These are phyloP conservation scores for Dynastes tityus DNA, from an alignment of 2,888 invertebrate genomes.

Conservation along the genomic window DNA sequence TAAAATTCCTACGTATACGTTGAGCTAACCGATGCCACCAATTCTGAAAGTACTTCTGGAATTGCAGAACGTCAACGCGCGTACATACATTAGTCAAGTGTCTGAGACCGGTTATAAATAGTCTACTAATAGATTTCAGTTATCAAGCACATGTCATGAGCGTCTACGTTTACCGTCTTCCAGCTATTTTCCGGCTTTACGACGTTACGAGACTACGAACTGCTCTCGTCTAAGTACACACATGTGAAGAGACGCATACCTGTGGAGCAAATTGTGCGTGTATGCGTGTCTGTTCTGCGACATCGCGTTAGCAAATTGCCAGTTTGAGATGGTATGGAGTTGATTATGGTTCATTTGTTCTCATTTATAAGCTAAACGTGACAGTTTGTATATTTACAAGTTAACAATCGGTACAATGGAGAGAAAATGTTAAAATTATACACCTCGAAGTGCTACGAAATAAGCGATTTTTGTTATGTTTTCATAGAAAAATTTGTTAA, in stretches of 20 bases:
- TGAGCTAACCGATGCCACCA: slow-evolving; percentile 30
- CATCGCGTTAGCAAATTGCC: slow-evolving; percentile 17
- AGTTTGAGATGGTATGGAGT: too few relatives aligned
- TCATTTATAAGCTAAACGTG: too few relatives aligned
- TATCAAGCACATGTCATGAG: slow-evolving; percentile 49
- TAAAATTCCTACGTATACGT: slow-evolving; percentile 25
- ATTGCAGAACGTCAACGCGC: slow-evolving; percentile 20
- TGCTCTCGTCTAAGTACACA: slow-evolving; percentile 24
- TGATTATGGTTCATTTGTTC: too few relatives aligned
- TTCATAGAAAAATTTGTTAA: too few relatives aligned
- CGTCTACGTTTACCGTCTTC: slow-evolving; percentile 35
- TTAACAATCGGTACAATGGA: too few relatives aligned
- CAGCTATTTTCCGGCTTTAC: slow-evolving; percentile 18
- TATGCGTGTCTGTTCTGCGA: slow-evolving; percentile 20
- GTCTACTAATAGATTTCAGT: slow-evolving; percentile 49
- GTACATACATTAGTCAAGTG: slow-evolving; percentile 37
- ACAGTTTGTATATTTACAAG: too few relatives aligned
- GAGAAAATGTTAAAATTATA: too few relatives aligned
- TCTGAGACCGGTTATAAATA: slow-evolving; percentile 47
- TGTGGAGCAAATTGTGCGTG: background rate
- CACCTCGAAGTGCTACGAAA: too few relatives aligned
- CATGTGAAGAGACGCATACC: slow-evolving; percentile 12
- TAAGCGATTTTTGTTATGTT: too few relatives aligned
- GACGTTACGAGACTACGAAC: slow-evolving; percentile 2
- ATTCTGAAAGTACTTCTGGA: slow-evolving; percentile 31